phyloP scores from a whole-genome alignment of 2,797 vertebrate species.

The Leptatherina wallacei region DNA sequence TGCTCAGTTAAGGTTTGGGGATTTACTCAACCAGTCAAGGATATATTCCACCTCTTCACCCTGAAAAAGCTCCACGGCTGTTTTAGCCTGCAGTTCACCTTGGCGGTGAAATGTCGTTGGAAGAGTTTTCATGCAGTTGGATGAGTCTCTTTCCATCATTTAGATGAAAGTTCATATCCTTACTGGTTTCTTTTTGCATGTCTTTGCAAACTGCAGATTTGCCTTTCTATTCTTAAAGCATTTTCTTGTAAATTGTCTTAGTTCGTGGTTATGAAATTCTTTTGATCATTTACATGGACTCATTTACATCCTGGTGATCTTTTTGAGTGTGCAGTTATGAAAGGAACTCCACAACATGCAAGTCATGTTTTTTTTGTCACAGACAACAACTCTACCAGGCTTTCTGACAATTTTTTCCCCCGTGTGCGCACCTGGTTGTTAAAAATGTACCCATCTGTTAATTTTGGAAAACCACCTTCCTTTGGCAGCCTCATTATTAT shows the following conservation, averaged over 20 bases:
- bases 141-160: background rate
- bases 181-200: background rate
- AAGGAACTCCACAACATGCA: background rate
- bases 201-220: background rate
- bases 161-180: background rate
- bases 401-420: background rate
- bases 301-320: background rate
- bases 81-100: background rate
- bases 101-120: background rate
- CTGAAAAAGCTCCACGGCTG: background rate
- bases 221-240: background rate
- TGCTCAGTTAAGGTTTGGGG: slow-evolving; percentile 3
- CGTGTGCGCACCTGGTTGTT: background rate
- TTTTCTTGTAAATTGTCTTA: background rate
- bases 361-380: background rate
- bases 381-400: background rate
- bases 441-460: background rate
- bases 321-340: too few relatives aligned
- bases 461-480: background rate
- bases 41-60: background rate
- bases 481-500: background rate
- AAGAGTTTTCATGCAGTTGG: background rate
- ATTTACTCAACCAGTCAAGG: background rate
- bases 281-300: background rate
- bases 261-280: background rate